Conservation (phyloP, 1,140 invertebrate species). For the Drosophila albomicans region DNA sequence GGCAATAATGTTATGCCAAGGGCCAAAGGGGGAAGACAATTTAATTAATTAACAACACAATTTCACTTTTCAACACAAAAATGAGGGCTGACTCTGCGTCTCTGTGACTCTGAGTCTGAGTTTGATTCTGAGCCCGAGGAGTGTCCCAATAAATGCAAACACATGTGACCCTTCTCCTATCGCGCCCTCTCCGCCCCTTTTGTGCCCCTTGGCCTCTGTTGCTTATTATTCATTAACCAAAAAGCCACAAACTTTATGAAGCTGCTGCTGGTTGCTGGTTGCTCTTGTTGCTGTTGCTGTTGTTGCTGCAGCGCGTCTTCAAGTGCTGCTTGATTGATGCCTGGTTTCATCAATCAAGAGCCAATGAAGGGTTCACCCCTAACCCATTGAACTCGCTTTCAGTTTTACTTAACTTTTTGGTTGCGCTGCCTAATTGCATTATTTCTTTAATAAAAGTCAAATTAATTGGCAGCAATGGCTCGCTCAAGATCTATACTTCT, state of each 20-base stretch:
- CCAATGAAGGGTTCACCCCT: conserved; percentile 44
- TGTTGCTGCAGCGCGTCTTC: conserved; percentile 21
- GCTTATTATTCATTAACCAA: conserved; percentile 76
- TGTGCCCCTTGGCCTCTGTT: conserved; percentile 29
- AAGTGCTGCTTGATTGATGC: conserved; percentile 54
- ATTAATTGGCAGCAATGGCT: conserved; percentile 43
- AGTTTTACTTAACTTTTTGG: conserved; percentile 32
- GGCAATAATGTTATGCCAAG: conserved; percentile 19
- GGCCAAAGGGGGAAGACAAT: conserved; percentile 61
- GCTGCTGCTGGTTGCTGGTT: conserved; percentile 14
- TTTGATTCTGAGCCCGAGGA: conserved; percentile 6
- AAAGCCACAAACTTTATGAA: conserved; percentile 66
- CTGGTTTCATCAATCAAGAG: conserved; percentile 69
- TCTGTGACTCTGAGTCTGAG: too few species aligned
- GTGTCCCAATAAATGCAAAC: conserved; percentile 34
- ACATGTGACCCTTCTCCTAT: conserved; percentile 25
- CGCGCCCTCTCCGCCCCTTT: not conserved
- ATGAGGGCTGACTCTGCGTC: conserved; percentile 17
- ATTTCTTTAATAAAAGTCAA: conserved; percentile 77
- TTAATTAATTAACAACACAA: conserved; percentile 74
- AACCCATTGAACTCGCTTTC: conserved; percentile 63
- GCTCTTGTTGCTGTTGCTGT: not conserved
- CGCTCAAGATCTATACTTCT: conserved; percentile 17
- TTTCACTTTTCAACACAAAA: conserved; percentile 59
- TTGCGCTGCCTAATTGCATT: conserved; percentile 66